Base-by-base conservation (phyloP, 2,113 vertebrate species). In the Pachycephala philippinensis region DNA sequence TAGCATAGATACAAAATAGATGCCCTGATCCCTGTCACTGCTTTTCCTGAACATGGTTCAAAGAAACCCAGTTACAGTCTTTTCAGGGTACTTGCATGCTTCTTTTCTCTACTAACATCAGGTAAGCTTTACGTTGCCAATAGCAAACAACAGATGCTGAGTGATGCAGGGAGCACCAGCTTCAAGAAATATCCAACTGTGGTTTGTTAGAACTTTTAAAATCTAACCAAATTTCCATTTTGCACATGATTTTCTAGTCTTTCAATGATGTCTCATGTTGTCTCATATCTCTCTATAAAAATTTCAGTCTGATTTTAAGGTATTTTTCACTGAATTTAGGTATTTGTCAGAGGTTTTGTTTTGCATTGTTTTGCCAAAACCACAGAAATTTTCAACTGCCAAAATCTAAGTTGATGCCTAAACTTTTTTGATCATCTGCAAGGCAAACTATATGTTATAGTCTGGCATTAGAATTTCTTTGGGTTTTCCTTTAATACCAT, bases 311-410 rank as follows among this genome's bases (percentile, higher is more conserved):
- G 12, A 35, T 35, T 49, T 77, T 18, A 54, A 76, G 33, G 6
- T 19, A 11, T 35, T 75, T 63, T 66, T 54, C 2, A 5, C 2
- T 39, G 11, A 33, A 35, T 6, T 13, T 28, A 39, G 5, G 1
- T 61, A 40, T 18, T 57, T 60, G 33, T 27, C 8, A 47, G 12
- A 61, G 15, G 7, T 11, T 45, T 35, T n/a, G 1, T 4, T 60
- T 57, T 69, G n/a, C 1, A 31, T 2, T 1, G 4, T 21, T 86
- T 45, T 37, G 6, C 3, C n/a, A 42, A 77, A 33, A 18, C 0
- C 5, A 6, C 5, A 15, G 7, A 42, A 21, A 4, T 11, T n/a
- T 39, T 40, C 4, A 6, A 4, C 18, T 44, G 15, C 9, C 26
- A 26, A 49, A 54, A 53, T 61, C 6, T 37, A 44, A 56, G 22